A percentile compares a stretch with the other conserved stretches of the same genome.
These are phyloP conservation scores for Forbesichthys agassizii DNA, from an alignment of 2,113 vertebrate genomes.

Conservation along the genomic window DNA sequence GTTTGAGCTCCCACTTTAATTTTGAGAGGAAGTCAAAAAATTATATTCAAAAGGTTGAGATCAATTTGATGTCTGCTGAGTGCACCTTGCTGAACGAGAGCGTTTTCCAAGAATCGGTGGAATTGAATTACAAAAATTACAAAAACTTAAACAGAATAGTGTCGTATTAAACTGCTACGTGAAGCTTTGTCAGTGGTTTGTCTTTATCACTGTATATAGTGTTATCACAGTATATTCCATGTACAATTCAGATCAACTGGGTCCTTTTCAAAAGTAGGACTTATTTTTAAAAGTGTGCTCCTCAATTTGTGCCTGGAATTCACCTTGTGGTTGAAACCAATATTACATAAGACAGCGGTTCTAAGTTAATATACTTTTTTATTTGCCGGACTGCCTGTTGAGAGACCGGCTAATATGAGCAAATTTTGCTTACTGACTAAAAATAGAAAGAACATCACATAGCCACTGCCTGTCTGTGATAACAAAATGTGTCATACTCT, in stretches of 20 bases:
- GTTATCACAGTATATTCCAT: constrained; percentile 1
- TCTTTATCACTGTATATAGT: constrained; percentile 42
- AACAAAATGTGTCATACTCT: too few species aligned
- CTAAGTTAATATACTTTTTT: neutral
- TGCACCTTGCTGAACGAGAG: constrained; percentile 1
- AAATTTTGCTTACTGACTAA: too few species aligned
- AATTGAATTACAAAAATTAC: neutral
- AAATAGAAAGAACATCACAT: too few species aligned
- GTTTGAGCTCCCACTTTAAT: constrained; percentile 35
- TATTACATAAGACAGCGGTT: neutral
- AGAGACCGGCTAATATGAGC: too few species aligned
- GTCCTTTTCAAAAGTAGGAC: constrained; percentile 10
- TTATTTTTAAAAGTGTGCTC: constrained; percentile 26
- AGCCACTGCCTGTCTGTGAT: too few species aligned
- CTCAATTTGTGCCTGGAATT: constrained; percentile 6
- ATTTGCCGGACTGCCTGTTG: too few species aligned
- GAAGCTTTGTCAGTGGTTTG: constrained; percentile 33
- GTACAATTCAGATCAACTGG: constrained; percentile 15
- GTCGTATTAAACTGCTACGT: constrained; percentile 42
- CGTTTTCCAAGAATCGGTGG: constrained; percentile 19
- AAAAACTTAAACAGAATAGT: constrained; percentile 18
- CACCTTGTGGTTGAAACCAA: constrained; percentile 1
- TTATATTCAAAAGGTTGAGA: constrained; percentile 19
- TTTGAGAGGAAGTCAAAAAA: constrained; percentile 28
- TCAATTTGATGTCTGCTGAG: constrained; percentile 33